Evolutionary conservation across 2,797 vertebrate genomes (phyloP).

Genomic region (Manis pentadactyla): DNA sequence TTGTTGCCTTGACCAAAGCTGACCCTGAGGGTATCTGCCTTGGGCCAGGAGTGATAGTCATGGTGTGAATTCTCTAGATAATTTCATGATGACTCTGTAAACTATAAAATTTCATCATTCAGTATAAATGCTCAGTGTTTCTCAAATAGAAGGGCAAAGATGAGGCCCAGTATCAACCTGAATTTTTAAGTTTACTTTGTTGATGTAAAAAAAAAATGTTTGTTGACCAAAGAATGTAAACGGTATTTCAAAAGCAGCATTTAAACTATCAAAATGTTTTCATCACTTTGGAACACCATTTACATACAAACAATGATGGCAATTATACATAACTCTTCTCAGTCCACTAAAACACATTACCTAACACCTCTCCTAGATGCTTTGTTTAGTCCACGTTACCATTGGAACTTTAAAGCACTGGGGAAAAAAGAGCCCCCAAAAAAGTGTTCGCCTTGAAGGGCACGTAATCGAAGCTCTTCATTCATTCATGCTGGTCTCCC

Average conservation of each 20-base stretch:
- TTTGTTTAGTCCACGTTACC: background rate
- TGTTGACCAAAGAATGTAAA: background rate
- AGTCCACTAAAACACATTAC: conserved; percentile 13
- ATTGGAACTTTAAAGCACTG: background rate
- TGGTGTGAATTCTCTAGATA: background rate
- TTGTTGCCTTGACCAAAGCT: background rate
- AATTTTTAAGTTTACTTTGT: conserved; percentile 6
- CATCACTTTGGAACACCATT: background rate
- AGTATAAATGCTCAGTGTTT: background rate
- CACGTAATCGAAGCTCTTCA: background rate
- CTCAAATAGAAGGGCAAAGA: background rate
- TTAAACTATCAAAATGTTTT: conserved; percentile 45
- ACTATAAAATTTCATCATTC: background rate
- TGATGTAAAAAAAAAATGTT: background rate
- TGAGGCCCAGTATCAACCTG: background rate
- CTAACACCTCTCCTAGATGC: background rate
- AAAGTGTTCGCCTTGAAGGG: background rate
- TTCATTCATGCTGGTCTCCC: background rate
- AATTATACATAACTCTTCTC: background rate
- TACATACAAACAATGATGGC: background rate
- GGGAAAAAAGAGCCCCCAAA: background rate
- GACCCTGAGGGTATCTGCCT: background rate
- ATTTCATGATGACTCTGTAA: background rate
- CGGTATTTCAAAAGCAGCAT: background rate
- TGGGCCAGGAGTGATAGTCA: background rate